These are phyloP conservation scores for Uria aalge DNA, from an alignment of 2,113 vertebrate species.

Conservation along the genomic window DNA sequence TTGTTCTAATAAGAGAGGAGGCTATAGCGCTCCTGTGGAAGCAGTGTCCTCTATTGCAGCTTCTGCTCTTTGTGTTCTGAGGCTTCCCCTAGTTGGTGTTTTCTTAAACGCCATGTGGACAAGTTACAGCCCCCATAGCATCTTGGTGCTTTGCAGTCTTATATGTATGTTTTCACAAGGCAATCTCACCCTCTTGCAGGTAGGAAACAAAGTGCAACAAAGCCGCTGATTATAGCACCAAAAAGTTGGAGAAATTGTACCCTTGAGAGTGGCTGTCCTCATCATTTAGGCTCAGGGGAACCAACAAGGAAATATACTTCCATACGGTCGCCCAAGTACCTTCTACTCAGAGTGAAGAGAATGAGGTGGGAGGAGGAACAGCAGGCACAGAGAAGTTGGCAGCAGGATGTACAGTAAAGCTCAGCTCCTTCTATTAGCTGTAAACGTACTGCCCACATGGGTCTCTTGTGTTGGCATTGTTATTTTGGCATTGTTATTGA, in stretches of 20 bases:
- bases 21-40: background rate
- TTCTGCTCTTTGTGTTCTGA: background rate
- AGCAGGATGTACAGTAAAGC: background rate
- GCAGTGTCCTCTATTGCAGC: background rate
- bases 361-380: background rate
- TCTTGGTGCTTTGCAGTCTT: background rate
- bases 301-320: background rate
- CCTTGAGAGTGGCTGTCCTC: background rate
- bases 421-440: background rate
- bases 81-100: background rate
- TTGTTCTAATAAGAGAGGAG: background rate
- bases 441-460: too few species aligned
- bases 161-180: background rate
- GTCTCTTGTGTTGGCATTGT: background rate
- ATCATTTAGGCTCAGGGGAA: background rate
- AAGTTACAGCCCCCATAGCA: background rate
- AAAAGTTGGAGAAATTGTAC: background rate
- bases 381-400: background rate
- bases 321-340: background rate
- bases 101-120: background rate
- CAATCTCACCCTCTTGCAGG: background rate
- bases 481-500: background rate
- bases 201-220: background rate
- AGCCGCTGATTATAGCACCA: rapidly evolving
- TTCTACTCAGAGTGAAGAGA: background rate